Evolutionary conservation across 1,140 invertebrate species (phyloP).

Genomic region (Penaeus chinensis): DNA sequence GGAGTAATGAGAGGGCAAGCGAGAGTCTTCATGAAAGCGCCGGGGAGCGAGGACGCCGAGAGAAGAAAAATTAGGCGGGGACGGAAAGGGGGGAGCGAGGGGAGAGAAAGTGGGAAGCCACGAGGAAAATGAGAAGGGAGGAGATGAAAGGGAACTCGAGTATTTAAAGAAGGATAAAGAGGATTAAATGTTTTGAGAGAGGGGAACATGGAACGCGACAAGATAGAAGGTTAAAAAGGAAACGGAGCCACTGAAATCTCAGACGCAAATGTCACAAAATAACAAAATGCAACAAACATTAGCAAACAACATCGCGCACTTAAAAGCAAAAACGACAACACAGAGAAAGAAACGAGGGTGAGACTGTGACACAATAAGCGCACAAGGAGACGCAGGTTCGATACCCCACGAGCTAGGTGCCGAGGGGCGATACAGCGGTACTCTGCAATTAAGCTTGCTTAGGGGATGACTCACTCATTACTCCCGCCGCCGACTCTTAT

Average conservation of each 20-base stretch:
- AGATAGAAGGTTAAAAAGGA: conserved; percentile 1
- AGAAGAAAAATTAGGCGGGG: not conserved
- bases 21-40: not conserved
- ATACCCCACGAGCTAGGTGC: no score
- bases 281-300: not conserved
- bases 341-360: no score
- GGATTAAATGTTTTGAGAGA: conserved; percentile 56
- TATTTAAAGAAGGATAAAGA: conserved; percentile 58
- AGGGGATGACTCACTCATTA: not conserved
- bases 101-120: conserved; percentile 50
- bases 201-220: conserved; percentile 28
- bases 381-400: no score
- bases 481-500: not conserved
- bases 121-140: conserved; percentile 54
- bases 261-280: conserved; percentile 17
- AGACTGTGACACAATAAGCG: no score
- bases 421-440: no score
- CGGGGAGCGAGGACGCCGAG: conserved; percentile 2
- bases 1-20: no score
- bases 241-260: conserved; percentile 8
- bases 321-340: no score
- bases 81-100: not conserved
- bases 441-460: not conserved
- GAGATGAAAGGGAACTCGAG: conserved; percentile 48
- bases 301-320: not conserved